Percentiles rank a stretch among this genome's conserved stretches.
Evolutionary conservation across 92 coral and sea anemone species (phyloP).

Genomic region (Phymanthus crucifer): DNA sequence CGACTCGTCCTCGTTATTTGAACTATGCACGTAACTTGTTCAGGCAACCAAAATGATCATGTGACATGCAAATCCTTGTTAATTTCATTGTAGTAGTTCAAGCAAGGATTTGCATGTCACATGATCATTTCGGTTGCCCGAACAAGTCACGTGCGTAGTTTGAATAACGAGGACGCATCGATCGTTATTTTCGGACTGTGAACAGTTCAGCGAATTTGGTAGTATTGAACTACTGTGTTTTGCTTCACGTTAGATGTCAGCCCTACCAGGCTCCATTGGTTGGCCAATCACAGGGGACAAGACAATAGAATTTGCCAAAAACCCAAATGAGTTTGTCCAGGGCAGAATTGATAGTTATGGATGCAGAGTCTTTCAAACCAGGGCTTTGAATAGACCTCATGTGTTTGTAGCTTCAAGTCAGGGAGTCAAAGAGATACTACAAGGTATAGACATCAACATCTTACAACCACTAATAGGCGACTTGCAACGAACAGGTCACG

Average conservation of each 20-base stretch:
- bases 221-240: not conserved
- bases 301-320: constrained; percentile 89
- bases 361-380: constrained; percentile 78
- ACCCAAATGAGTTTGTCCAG: constrained; percentile 79
- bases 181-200: not conserved
- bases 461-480: not conserved
- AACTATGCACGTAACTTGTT: too few species aligned
- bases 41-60: too few species aligned
- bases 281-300: constrained; percentile 92
- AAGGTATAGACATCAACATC: constrained; percentile 86
- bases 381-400: constrained; percentile 86
- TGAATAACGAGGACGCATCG: too few species aligned
- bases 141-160: too few species aligned
- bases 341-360: constrained; percentile 53
- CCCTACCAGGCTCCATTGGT: constrained; percentile 83
- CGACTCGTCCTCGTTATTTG: too few species aligned
- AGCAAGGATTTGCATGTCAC: too few species aligned
- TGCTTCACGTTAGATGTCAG: constrained; percentile 36
- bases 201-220: too few species aligned
- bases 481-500: too few species aligned
- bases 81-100: too few species aligned
- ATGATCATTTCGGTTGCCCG: too few species aligned
- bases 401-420: constrained; percentile 89
- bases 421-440: constrained; percentile 86
- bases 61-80: too few species aligned